Evolutionary conservation across 2,797 vertebrate genomes (phyloP).

Genomic region (Odontamblyopus lacepedii): DNA sequence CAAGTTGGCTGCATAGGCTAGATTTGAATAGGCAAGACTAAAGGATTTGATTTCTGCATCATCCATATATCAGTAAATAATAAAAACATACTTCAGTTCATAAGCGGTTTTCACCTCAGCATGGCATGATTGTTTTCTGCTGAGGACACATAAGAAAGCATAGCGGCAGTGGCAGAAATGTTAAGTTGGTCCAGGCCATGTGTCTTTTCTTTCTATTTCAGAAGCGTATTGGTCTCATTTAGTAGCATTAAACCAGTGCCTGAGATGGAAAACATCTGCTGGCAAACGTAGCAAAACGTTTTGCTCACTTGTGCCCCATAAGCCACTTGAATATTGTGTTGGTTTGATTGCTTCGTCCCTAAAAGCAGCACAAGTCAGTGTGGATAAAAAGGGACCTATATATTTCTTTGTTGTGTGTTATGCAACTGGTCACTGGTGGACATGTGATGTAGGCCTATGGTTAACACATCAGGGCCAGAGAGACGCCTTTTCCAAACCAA

Average conservation of each 20-base stretch:
- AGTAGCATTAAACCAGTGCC: constrained; percentile 69
- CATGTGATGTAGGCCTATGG: constrained; percentile 45
- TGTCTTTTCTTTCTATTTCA: constrained; percentile 57
- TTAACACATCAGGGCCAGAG: constrained; percentile 54
- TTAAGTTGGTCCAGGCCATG: constrained; percentile 72
- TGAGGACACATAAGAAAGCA: constrained; percentile 53
- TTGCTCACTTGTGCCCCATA: constrained; percentile 30
- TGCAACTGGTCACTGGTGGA: constrained; percentile 38
- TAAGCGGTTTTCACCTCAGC: constrained; percentile 48
- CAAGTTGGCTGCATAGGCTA: neutral
- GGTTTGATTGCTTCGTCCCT: constrained; percentile 46
- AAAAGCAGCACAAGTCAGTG: constrained; percentile 29
- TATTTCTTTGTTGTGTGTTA: constrained; percentile 45
- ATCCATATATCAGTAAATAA: constrained; percentile 24
- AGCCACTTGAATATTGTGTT: constrained; percentile 40
- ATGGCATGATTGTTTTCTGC: constrained; percentile 52
- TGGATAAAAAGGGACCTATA: constrained; percentile 38
- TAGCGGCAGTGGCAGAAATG: constrained; percentile 59
- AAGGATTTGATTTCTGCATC: neutral
- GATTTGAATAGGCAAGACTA: neutral
- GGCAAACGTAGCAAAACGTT: constrained; percentile 40
- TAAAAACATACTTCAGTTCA: constrained; percentile 1
- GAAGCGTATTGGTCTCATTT: constrained; percentile 69
- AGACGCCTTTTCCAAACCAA: constrained; percentile 49
- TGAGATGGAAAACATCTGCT: constrained; percentile 76